Evolutionary conservation across 53 echinoderm and acorn worm species (phyloP), one percentile per base, ranked within the genome.

Genomic region (Holothuria scabra): DNA sequence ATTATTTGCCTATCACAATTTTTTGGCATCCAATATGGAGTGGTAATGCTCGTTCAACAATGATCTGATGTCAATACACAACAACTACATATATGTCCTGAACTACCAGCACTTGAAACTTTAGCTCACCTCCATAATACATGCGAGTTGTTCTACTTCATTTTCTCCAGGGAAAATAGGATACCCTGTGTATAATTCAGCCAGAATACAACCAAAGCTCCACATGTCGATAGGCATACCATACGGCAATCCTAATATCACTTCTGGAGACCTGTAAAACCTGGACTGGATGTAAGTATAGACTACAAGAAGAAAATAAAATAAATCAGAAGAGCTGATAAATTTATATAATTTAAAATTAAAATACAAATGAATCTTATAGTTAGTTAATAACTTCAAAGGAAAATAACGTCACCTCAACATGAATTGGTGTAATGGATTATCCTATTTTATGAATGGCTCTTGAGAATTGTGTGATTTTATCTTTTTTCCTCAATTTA

Each of bases 231-330:
- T 91, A 13, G 95, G 93, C 83, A 93, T 79, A 12, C 95, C 89
- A 31, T 93, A 95, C 6, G 93, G 93, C 35, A 95, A 64, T 11
- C 95, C 95, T 8, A 95, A 74, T n/a, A 95, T 95, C 34, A 93
- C 95, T 79, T 95, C 95, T 19, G 95, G 95, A 25, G 95, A 95
- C 46, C 95, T 86, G 76, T 95, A 95, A 83, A 95, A 95, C 19
- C 95, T 84, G 0, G 95, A 95, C 72, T 95, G 95, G 87, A 95
- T 95, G 82, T 95, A 95, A 24, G 95, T 95, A 86, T 95, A 95
- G 56, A 95, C 95, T 95, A 86, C 21, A 71, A 71, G n/a, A 4
- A 71, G 38, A 12, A 71, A 71, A 19, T 2, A 3, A 12, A 71
- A 37, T 37, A 52, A 18, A 52, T 16, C 14, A 52, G 12, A 35